Conservation (phyloP, 1,140 invertebrate species). For the Chelonus insularis region DNA sequence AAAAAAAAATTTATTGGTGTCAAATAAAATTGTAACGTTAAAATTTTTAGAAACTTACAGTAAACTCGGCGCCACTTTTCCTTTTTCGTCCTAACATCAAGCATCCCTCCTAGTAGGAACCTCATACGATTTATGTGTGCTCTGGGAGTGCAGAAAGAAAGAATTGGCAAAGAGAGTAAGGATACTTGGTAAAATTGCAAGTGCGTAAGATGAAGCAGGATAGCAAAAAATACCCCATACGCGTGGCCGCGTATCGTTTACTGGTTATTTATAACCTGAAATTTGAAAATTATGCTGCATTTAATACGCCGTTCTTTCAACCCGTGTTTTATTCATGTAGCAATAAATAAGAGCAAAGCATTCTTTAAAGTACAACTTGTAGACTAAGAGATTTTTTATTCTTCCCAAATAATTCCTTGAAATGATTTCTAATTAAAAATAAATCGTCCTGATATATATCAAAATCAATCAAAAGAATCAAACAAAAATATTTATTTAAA, state of each 20-base stretch:
- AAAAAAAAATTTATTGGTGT: no score
- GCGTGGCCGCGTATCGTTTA: slow-evolving; percentile 55
- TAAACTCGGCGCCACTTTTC: slow-evolving; percentile 19
- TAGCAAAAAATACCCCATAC: slow-evolving; percentile 34
- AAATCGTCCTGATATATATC: no score
- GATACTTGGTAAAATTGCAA: slow-evolving; percentile 11
- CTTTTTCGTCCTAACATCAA: slow-evolving; percentile 30
- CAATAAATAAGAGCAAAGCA: slow-evolving; percentile 57
- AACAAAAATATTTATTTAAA: no score
- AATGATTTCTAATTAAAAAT: no score
- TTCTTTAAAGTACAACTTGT: slow-evolving; percentile 45
- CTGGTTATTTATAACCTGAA: slow-evolving; percentile 57
- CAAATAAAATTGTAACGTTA: no score
- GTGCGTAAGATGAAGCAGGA: slow-evolving; percentile 27
- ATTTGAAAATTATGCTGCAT: slow-evolving; percentile 60
- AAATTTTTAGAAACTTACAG: no score
- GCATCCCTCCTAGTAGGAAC: slow-evolving; percentile 34
- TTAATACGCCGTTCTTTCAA: slow-evolving; percentile 48
- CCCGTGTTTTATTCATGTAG: slow-evolving; percentile 58
- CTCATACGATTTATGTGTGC: slow-evolving; percentile 45
- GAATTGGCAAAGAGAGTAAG: slow-evolving; percentile 3
- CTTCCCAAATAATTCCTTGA: neutral
- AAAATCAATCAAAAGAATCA: no score
- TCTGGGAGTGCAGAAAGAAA: slow-evolving; percentile 20
- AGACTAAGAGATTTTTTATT: neutral